Base-by-base conservation (phyloP, 2,888 invertebrate genomes). In the Bimastos eiseni region DNA sequence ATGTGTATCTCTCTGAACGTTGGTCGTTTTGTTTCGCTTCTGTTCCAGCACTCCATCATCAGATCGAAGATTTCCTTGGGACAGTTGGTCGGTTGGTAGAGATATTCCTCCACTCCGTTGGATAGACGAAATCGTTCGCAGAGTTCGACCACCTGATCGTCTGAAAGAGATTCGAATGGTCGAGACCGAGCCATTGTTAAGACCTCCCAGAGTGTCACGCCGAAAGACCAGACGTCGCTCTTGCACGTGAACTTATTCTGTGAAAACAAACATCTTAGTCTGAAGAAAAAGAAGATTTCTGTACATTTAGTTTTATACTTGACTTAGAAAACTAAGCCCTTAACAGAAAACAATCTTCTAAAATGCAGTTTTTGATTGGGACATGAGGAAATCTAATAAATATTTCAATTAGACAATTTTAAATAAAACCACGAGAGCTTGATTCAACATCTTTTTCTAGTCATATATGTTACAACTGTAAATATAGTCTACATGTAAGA, bases 171-270 rank as follows among this genome's bases (percentile, higher is more conserved):
- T 91, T 97, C 97, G 95, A 97, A 98, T 0, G 98, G 98, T 91
- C 96, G 96, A 90, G 97, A 96, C 90, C 97, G 96, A 93, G 97
- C 97, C 90, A 97, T 96, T 21, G 97, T 97, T 93, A 97, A 96
- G 91, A 98, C 97, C 95, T 98, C 98, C 97, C 98, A 97, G 89
- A 98, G 95, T 0, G 97, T 97, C 38, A 98, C 97, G 0, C 97
- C 98, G 95, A 97, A 98, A 33, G 98, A 96, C 98, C 98, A 98
- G 1, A 98, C 97, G 95, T 98, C 98, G 94, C 97, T 97, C 95
- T 97, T 97, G 90, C 97, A 96, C 83, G 97, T 97, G 95, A 98
- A 98, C 95, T 97, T 97, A 90, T 97, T 97, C 98, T 98, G 95
- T 6, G 36, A 24, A 55, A 70, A 70, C 8, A 70, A 8, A 70